A percentile compares a stretch with the other conserved stretches of the same genome.
Evolutionary conservation across 2,797 vertebrate genomes (phyloP).

Genomic region (Tachyglossus aculeatus): DNA sequence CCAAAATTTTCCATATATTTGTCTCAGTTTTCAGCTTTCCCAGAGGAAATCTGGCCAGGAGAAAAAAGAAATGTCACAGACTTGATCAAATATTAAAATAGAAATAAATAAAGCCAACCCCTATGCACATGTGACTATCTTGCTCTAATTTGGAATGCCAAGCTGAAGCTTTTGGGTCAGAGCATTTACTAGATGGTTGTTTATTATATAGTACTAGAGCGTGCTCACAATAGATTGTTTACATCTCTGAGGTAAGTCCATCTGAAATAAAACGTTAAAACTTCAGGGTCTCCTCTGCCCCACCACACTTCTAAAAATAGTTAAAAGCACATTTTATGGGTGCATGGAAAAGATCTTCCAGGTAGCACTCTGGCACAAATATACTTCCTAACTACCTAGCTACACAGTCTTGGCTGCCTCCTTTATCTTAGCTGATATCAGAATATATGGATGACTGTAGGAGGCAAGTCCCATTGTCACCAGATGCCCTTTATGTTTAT

Average conservation of each 20-base stretch:
- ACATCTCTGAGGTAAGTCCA: neutral
- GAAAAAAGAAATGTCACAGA: neutral
- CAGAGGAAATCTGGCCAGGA: neutral
- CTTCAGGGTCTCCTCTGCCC: no score
- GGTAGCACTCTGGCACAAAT: neutral
- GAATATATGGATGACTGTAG: neutral
- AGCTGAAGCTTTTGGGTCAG: neutral
- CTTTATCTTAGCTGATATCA: neutral
- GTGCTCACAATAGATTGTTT: neutral
- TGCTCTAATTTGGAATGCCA: neutral
- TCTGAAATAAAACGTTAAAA: neutral
- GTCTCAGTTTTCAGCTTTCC: neutral
- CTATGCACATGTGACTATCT: neutral
- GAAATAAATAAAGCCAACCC: neutral
- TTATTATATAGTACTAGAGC: neutral
- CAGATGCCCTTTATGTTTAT: neutral
- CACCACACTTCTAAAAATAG: neutral
- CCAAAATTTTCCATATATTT: neutral
- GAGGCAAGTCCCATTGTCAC: neutral
- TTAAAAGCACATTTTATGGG: neutral
- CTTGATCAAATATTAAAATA: constrained; percentile 1
- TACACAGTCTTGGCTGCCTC: neutral
- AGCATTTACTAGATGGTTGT: neutral
- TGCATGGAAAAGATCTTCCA: neutral
- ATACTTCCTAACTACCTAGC: neutral